Percentiles rank a stretch among this genome's conserved stretches.
phyloP scores from a whole-genome alignment of 2,888 invertebrate genomes.

The Trisateles emortualis region DNA sequence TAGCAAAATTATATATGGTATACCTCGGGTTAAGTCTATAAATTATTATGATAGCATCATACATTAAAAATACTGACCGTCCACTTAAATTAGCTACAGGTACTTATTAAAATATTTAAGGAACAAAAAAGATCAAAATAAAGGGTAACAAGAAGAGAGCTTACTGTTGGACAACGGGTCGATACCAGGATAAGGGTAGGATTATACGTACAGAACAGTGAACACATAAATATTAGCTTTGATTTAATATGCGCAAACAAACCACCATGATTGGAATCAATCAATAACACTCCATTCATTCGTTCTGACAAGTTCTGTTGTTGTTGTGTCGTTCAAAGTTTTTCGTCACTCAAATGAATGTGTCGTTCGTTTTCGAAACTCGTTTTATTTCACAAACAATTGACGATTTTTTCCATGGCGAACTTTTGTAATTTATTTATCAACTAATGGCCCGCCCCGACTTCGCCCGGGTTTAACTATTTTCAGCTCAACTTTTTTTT shows the following conservation, averaged over 20 bases:
- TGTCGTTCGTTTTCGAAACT: constrained; percentile 6
- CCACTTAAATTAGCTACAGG: no score
- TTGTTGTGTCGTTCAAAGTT: neutral
- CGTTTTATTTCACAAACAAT: constrained; percentile 14
- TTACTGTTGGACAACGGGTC: neutral
- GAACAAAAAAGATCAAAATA: neutral
- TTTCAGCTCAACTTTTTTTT: no score
- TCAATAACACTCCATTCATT: neutral
- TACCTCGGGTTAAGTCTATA: no score
- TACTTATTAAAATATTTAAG: neutral
- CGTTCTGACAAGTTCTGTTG: constrained; percentile 7
- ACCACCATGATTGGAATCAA: neutral
- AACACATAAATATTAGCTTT: constrained; percentile 15
- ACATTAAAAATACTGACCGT: neutral
- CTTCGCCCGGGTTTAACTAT: no score
- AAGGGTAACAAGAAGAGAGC: neutral
- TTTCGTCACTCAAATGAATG: constrained; percentile 6
- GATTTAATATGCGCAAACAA: constrained; percentile 17
- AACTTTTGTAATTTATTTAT: no score
- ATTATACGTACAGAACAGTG: constrained; percentile 11
- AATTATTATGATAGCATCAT: neutral
- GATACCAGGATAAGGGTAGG: neutral
- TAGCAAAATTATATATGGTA: no score
- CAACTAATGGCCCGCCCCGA: no score
- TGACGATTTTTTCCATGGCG: constrained; percentile 3